Base-by-base conservation (phyloP, 1,140 invertebrate species). In the Saccostrea glomerata region DNA sequence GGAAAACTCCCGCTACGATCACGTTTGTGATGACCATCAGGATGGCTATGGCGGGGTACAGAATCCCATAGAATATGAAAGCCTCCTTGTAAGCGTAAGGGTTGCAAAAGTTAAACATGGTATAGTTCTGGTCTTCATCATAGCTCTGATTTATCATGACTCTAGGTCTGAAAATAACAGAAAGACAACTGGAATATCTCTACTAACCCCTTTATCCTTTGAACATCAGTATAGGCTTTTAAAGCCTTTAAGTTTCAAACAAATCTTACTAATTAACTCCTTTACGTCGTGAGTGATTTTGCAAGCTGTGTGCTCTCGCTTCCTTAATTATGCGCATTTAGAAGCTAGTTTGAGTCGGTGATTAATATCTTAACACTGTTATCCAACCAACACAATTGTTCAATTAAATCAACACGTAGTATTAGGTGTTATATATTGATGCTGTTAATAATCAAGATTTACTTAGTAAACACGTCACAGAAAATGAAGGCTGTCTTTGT, bases 1-100 rank as follows among this genome's bases (percentile, higher is more conserved):
- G n/a, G 55, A 89, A 89, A n/a, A 89, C 84, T 4, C 66, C 36
- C n/a, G 87, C 87, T 7, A 87, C 86, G 0, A 89, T 20, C 11
- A 63, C 36, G 40, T 89, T 89, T 12, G 55, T 63, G 40, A 89
- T 86, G 15, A 89, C 47, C 11, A 86, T 73, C n/a, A 86, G 25
- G 13, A 87, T 55, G 15, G 84, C 54, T 4, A 89, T 17, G 36
- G 63, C 70, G 15, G 89, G 89, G 56, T 70, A 85, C 0, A 82
- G 58, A 36, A 86, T 66, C 20, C 89, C 89, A 36, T 89, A 87
- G 36, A 89, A 60, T 11, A 63, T 13, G 23, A 85, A 85, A 17
- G 84, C 47, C 15, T 85, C 30, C 25, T 23, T 17, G 30, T 85
- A 85, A 12, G n/a, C 23, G 25, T 56, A 85, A 0, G 84, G 55